These are phyloP conservation scores for Mus minutoides DNA, from an alignment of 2,797 vertebrate species.

Conservation along the genomic window DNA sequence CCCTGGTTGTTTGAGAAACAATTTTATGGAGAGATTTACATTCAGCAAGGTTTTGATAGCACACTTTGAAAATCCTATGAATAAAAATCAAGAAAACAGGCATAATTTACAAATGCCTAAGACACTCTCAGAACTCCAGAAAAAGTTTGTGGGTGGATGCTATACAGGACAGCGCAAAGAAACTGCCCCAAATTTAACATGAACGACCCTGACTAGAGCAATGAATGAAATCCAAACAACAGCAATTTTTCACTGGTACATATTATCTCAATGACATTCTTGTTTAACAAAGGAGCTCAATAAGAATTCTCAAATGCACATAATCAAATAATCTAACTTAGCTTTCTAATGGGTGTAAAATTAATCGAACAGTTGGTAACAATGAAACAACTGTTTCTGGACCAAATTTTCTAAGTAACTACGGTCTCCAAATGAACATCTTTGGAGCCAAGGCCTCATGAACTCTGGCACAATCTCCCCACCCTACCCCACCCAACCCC, in stretches of 20 bases:
- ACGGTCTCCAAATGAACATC: not conserved
- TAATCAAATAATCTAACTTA: constrained; percentile 28
- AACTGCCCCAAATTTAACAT: not conserved
- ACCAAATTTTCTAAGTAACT: constrained; percentile 55
- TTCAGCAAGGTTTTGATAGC: constrained; percentile 32
- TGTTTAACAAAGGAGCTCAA: not conserved
- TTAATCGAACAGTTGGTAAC: not conserved
- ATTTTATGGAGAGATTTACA: constrained; percentile 50
- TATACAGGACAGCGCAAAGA: constrained; percentile 34
- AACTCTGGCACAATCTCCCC: not conserved
- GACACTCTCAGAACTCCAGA: constrained; percentile 29
- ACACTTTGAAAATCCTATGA: constrained; percentile 51
- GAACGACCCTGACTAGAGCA: constrained; percentile 36
- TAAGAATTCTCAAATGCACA: not conserved
- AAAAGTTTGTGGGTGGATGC: constrained; percentile 29
- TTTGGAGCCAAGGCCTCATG: not conserved
- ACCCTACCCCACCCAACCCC: not conserved
- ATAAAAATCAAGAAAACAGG: constrained; percentile 59
- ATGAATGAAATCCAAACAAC: constrained; percentile 30
- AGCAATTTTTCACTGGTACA: not conserved
- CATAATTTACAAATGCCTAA: constrained; percentile 40
- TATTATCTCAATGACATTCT: constrained; percentile 7
- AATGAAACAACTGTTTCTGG: constrained; percentile 37
- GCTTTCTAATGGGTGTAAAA: not conserved
- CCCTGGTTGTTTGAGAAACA: constrained; percentile 53